phyloP scores from a whole-genome alignment of 2,113 vertebrate genomes.

The Protobothrops mucrosquamatus region DNA sequence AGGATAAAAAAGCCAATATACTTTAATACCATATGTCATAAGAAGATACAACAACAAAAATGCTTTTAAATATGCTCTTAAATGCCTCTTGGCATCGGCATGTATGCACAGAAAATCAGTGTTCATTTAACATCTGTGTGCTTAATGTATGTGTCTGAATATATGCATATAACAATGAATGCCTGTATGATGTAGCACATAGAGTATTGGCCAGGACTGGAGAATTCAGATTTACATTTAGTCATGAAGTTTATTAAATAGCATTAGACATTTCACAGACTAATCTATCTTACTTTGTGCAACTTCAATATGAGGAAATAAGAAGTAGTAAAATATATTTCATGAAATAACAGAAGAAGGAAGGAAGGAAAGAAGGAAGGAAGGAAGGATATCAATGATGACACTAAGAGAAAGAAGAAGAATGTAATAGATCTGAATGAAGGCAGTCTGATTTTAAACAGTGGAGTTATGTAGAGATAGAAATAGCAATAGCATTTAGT shows the following conservation, averaged over 20 bases:
- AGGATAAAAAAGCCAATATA: constrained; percentile 57
- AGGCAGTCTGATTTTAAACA: background rate
- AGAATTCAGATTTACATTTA: background rate
- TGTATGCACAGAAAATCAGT: background rate
- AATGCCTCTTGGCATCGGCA: background rate
- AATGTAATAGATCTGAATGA: background rate
- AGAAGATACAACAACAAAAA: constrained; percentile 54
- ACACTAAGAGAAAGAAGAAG: background rate
- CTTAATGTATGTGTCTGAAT: constrained; percentile 25
- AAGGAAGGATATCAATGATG: background rate
- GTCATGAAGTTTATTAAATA: background rate
- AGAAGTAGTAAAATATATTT: background rate
- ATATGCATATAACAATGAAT: background rate
- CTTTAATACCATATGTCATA: background rate
- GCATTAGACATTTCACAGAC: background rate
- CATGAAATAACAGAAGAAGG: background rate
- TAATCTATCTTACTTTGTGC: background rate
- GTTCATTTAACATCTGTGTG: background rate
- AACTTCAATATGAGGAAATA: background rate
- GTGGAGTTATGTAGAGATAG: background rate
- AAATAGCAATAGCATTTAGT: background rate
- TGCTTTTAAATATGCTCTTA: background rate
- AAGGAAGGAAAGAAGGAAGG: background rate
- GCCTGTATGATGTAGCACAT: background rate
- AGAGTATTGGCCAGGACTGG: background rate